These are phyloP conservation scores for Drosophila jambulina DNA, from an alignment of 1,140 invertebrate species.

Conservation along the genomic window DNA sequence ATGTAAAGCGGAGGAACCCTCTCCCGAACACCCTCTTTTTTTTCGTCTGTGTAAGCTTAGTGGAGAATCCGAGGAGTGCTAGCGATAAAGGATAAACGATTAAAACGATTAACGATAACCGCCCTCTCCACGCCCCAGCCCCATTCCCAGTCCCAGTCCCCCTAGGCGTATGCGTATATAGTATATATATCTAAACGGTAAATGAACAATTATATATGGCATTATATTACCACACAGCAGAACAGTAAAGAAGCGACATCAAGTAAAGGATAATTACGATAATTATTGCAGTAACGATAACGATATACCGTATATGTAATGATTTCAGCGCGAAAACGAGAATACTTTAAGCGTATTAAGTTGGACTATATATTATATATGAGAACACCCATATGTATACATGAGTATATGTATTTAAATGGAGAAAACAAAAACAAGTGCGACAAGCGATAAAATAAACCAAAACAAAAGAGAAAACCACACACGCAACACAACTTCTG, in stretches of 20 bases:
- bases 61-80: constrained; percentile 28
- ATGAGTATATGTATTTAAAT: constrained; percentile 33
- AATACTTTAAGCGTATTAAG: constrained; percentile 58
- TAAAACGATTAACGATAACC: constrained; percentile 20
- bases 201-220: constrained; percentile 74
- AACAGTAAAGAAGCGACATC: constrained; percentile 56
- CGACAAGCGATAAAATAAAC: constrained; percentile 69
- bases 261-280: constrained; percentile 47
- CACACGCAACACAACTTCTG: constrained; percentile 76
- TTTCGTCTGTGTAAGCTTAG: constrained; percentile 72
- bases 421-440: constrained; percentile 30
- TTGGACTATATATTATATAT: constrained; percentile 41
- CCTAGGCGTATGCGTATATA: constrained; percentile 65
- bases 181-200: constrained; percentile 53
- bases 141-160: constrained; percentile 32
- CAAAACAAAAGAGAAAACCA: constrained; percentile 57
- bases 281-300: constrained; percentile 56
- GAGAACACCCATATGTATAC: constrained; percentile 20
- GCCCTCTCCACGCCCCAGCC: not conserved
- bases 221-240: constrained; percentile 64
- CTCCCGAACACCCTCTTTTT: constrained; percentile 5
- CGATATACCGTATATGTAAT: constrained; percentile 58
- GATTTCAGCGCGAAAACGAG: constrained; percentile 52
- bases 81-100: constrained; percentile 27
- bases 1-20: not conserved